phyloP scores from a whole-genome alignment of 2,797 vertebrate species.

The Parambassis ranga region DNA sequence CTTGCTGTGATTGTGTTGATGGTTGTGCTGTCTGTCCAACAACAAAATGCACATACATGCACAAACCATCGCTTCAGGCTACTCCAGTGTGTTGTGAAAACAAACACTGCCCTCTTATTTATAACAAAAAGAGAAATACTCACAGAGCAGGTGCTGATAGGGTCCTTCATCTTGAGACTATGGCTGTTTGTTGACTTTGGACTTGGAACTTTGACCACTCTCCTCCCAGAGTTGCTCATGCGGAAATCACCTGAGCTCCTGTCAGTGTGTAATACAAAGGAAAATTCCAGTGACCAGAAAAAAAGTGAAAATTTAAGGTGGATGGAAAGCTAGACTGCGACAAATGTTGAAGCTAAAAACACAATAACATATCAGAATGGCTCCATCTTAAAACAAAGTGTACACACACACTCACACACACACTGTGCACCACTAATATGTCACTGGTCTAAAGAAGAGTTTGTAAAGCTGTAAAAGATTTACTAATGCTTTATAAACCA shows the following conservation, averaged over 20 bases:
- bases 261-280: constrained; percentile 11
- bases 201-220: constrained; percentile 70
- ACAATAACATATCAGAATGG: too few species aligned
- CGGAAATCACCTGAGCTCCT: constrained; percentile 74
- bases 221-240: constrained; percentile 70
- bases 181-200: constrained; percentile 76
- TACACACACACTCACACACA: too few species aligned
- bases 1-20: neutral
- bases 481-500: neutral
- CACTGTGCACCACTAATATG: too few species aligned
- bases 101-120: neutral
- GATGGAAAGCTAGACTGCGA: neutral
- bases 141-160: constrained; percentile 82
- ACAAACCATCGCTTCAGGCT: neutral
- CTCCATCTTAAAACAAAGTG: too few species aligned
- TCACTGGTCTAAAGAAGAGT: too few species aligned
- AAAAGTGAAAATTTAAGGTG: constrained; percentile 15
- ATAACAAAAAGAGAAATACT: constrained; percentile 68
- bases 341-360: too few species aligned
- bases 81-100: neutral
- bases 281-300: constrained; percentile 48
- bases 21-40: neutral
- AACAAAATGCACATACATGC: neutral
- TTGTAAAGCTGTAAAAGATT: too few species aligned
- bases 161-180: constrained; percentile 86